phyloP scores from a whole-genome alignment of 2,797 vertebrate species.

The Microtus californicus region DNA sequence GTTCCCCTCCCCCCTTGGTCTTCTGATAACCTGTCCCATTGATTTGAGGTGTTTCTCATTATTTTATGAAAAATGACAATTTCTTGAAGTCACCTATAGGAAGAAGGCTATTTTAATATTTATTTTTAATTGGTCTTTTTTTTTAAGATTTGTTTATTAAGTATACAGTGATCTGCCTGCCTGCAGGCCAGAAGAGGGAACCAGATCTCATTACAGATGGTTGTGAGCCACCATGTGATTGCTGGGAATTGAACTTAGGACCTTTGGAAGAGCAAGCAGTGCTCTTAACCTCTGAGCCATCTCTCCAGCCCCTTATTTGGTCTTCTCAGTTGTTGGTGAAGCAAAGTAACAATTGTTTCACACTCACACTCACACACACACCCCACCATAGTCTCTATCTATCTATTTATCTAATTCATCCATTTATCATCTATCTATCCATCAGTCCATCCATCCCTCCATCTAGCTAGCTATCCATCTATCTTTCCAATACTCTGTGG shows the following conservation, averaged over 20 bases:
- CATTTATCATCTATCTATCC: background rate
- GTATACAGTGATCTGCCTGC: too few relatives aligned
- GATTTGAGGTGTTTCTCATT: background rate
- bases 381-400: background rate
- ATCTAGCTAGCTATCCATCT: too few relatives aligned
- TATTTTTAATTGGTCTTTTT: background rate
- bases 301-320: background rate
- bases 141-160: too few relatives aligned
- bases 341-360: background rate
- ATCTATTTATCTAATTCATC: background rate
- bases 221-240: too few relatives aligned
- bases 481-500: background rate
- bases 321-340: background rate
- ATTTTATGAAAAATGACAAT: background rate
- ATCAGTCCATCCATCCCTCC: background rate
- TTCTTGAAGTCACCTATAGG: background rate
- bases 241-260: too few relatives aligned
- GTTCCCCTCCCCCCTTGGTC: background rate
- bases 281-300: too few relatives aligned
- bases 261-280: too few relatives aligned
- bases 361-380: background rate
- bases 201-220: too few relatives aligned
- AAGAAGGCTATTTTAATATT: background rate
- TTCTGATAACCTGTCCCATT: background rate
- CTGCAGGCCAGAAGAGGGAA: too few relatives aligned